phyloP scores from a whole-genome alignment of 2,113 vertebrate genomes.

The Aramus guarauna region DNA sequence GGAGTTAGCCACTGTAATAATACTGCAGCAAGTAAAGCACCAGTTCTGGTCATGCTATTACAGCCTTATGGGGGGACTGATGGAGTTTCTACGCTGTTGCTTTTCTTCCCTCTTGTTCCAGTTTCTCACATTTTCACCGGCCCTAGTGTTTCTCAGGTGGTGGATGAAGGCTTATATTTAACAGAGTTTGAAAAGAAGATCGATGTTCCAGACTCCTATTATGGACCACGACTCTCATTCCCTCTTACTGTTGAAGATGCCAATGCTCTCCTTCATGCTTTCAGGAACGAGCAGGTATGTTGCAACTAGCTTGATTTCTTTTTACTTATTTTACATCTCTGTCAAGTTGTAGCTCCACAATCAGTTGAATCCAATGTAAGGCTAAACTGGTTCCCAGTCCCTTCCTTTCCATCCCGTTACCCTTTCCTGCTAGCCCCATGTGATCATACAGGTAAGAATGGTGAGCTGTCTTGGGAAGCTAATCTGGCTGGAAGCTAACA shows the following conservation, averaged over 20 bases:
- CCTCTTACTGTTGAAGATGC: slow-evolving; percentile 85
- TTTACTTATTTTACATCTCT: not conserved
- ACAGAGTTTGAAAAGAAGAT: slow-evolving; percentile 75
- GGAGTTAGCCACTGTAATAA: not conserved
- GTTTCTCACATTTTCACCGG: slow-evolving; percentile 79
- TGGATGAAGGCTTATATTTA: slow-evolving; percentile 42
- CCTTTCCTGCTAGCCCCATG: not conserved
- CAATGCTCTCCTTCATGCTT: slow-evolving; percentile 80
- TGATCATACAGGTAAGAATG: not conserved
- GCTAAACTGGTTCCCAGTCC: not conserved
- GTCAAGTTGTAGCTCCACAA: not conserved
- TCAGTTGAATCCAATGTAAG: not conserved
- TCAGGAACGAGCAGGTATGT: slow-evolving; percentile 87
- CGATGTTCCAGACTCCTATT: slow-evolving; percentile 82
- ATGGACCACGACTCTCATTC: slow-evolving; percentile 86
- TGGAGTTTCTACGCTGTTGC: not conserved
- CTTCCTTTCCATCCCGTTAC: not conserved
- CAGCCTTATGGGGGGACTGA: not conserved
- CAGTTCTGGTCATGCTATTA: not conserved
- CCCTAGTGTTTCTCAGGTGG: slow-evolving; percentile 39
- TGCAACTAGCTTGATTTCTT: not conserved
- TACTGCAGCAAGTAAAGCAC: not conserved
- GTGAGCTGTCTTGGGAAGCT: not conserved
- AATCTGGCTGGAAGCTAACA: not conserved
- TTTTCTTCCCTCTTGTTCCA: slow-evolving; percentile 34